Conservation (phyloP, 2,888 invertebrate genomes). For the Zaprionus lineosus region DNA sequence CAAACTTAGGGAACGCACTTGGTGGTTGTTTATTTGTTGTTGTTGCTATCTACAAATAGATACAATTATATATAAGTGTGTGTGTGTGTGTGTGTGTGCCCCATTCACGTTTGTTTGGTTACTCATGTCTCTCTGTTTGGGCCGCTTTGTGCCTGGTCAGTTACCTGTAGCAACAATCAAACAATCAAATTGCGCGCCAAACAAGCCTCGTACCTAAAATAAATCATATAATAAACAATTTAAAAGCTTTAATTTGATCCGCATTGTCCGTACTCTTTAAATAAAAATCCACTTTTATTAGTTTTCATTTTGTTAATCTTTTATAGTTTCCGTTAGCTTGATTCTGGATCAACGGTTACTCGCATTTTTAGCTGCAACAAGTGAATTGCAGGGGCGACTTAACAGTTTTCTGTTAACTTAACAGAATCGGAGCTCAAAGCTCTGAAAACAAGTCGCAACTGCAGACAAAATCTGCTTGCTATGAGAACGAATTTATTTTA, state of each 20-base stretch:
- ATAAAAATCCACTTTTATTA: conserved; percentile 41
- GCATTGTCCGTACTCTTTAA: conserved; percentile 31
- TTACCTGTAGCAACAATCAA: conserved; percentile 81
- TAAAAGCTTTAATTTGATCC: conserved; percentile 33
- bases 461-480: background rate
- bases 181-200: conserved; percentile 57
- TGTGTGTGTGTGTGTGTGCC: conserved; percentile 12
- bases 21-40: conserved; percentile 51
- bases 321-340: too few relatives aligned
- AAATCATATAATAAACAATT: conserved; percentile 61
- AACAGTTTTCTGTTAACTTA: too few relatives aligned
- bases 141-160: conserved; percentile 79
- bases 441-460: too few relatives aligned
- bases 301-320: conserved; percentile 48
- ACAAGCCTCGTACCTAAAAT: conserved; percentile 39
- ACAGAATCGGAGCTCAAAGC: too few relatives aligned
- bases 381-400: too few relatives aligned
- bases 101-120: conserved; percentile 39
- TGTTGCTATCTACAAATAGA: too few relatives aligned
- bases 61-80: too few relatives aligned
- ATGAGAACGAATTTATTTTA: too few relatives aligned
- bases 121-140: conserved; percentile 78
- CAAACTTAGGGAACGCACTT: conserved; percentile 53
- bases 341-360: too few relatives aligned
- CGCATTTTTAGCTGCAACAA: too few relatives aligned